Evolutionary conservation across 2,888 invertebrate genomes (phyloP).

Genomic region (Eucera pruinosa): DNA sequence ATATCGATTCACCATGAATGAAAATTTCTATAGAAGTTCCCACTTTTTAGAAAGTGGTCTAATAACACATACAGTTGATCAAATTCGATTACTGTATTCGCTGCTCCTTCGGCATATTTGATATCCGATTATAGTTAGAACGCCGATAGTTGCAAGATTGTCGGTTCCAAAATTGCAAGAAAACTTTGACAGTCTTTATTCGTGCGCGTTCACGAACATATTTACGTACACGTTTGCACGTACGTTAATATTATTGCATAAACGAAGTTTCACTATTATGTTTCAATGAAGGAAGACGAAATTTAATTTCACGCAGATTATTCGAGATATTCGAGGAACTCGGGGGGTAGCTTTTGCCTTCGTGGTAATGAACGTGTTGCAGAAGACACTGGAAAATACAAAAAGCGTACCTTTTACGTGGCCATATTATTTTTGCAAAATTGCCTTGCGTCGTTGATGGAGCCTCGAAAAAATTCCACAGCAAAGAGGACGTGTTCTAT

Average conservation of each 20-base stretch:
- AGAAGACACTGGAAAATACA: slow-evolving; percentile 65
- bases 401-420: slow-evolving; percentile 2
- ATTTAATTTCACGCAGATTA: slow-evolving; percentile 40
- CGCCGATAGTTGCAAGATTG: slow-evolving; percentile 1
- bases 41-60: no score
- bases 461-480: slow-evolving; percentile 43
- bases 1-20: no score
- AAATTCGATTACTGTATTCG: no score
- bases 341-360: background rate
- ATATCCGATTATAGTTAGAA: background rate
- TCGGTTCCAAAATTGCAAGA: background rate
- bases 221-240: background rate
- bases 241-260: no score
- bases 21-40: no score
- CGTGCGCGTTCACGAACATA: no score
- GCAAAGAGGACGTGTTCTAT: background rate
- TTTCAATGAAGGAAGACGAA: slow-evolving; percentile 60
- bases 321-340: background rate
- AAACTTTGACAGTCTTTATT: no score
- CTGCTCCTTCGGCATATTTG: no score
- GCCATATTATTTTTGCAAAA: background rate
- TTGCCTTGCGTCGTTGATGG: slow-evolving; percentile 7
- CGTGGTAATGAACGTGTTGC: slow-evolving; percentile 7
- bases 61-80: background rate
- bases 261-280: slow-evolving; percentile 16